Percentiles rank a stretch among this genome's conserved stretches.
Evolutionary conservation across 2,888 invertebrate species (phyloP).

Genomic region (Trichacis sp.): DNA sequence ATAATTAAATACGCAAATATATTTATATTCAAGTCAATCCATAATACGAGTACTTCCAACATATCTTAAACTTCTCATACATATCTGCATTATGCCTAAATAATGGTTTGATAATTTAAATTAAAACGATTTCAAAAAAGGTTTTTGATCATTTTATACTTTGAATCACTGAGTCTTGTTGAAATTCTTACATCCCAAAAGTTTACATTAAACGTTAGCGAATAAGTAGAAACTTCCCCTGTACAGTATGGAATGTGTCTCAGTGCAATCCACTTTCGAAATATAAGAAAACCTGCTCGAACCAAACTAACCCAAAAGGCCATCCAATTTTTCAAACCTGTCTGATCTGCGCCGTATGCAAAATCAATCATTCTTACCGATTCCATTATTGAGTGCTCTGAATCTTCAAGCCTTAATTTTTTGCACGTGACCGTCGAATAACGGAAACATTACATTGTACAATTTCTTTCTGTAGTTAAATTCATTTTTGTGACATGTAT

Average conservation of each 20-base stretch:
- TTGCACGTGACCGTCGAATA: conserved; percentile 51
- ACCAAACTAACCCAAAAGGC: conserved; percentile 56
- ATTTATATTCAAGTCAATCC: too few relatives aligned
- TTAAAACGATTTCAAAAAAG: too few relatives aligned
- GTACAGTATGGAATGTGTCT: conserved; percentile 11
- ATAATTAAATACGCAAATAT: too few relatives aligned
- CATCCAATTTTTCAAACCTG: conserved; percentile 70
- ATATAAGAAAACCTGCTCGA: conserved; percentile 25
- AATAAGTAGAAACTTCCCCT: background rate
- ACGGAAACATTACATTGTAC: background rate
- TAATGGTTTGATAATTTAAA: too few relatives aligned
- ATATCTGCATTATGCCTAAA: too few relatives aligned
- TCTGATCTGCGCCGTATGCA: conserved; percentile 69
- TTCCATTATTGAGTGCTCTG: conserved; percentile 31
- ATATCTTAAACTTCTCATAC: too few relatives aligned
- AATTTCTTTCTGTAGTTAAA: background rate
- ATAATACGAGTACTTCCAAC: too few relatives aligned
- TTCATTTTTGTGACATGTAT: background rate
- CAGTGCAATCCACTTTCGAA: conserved; percentile 28
- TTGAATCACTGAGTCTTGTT: too few relatives aligned
- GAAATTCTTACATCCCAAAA: too few relatives aligned
- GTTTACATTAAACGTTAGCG: too few relatives aligned
- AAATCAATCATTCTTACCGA: conserved; percentile 66
- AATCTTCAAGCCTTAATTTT: conserved; percentile 51
- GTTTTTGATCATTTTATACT: too few relatives aligned